Conservation (phyloP, 2,113 vertebrate species). For the Drymodes brunneopygia region DNA sequence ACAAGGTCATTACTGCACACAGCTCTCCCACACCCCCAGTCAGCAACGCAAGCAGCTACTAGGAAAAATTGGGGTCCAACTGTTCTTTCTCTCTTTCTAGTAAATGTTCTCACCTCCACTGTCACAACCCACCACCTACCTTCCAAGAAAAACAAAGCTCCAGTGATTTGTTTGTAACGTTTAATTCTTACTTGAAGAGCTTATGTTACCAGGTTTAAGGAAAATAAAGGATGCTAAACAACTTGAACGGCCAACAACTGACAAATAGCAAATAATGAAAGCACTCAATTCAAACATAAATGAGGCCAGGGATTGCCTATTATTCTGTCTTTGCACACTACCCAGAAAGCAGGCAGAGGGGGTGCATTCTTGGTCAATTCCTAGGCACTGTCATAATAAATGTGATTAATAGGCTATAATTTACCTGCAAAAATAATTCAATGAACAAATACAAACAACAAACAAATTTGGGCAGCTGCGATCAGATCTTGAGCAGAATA, state of each 20-base stretch:
- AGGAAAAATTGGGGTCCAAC: background rate
- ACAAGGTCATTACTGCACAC: background rate
- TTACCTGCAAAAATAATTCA: slow-evolving; percentile 61
- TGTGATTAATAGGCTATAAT: slow-evolving; percentile 57
- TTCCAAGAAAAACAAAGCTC: background rate
- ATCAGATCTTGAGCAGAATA: slow-evolving; percentile 49
- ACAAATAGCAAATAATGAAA: slow-evolving; percentile 65
- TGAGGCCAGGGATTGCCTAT: slow-evolving; percentile 49
- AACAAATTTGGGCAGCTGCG: slow-evolving; percentile 5
- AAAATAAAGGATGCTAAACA: slow-evolving; percentile 45
- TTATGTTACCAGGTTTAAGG: background rate
- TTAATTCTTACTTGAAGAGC: slow-evolving; percentile 36
- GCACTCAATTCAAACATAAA: slow-evolving; percentile 51
- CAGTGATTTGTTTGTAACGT: background rate
- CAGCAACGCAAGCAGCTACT: background rate
- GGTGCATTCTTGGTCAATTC: slow-evolving; percentile 31
- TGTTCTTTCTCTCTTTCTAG: slow-evolving; percentile 5
- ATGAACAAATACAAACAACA: slow-evolving; percentile 47
- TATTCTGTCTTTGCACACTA: slow-evolving; percentile 32
- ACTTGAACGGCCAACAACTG: slow-evolving; percentile 7
- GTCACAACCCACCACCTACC: slow-evolving; percentile 39
- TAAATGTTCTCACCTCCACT: slow-evolving; percentile 16
- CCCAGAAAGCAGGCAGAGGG: slow-evolving; percentile 12
- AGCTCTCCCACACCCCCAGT: background rate
- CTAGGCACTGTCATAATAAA: slow-evolving; percentile 56